A percentile compares a stretch with the other conserved stretches of the same genome.
Evolutionary conservation across 2,888 invertebrate species (phyloP).

Genomic region (Bugulina stolonifera): DNA sequence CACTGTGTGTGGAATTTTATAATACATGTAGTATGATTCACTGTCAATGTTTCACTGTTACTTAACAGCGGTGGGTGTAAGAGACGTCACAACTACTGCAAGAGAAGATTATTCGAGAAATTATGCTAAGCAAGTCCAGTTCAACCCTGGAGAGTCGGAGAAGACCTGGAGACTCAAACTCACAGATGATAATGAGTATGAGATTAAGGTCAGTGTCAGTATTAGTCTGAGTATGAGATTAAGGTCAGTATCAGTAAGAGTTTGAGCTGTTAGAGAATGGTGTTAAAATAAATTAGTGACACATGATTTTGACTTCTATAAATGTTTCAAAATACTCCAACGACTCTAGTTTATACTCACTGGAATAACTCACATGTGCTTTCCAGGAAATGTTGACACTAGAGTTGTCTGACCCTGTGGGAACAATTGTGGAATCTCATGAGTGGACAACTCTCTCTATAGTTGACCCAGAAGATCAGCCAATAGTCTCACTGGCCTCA

Average conservation of each 20-base stretch:
- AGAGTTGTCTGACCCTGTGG: slow-evolving; percentile 45
- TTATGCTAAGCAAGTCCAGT: slow-evolving; percentile 50
- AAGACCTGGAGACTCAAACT: slow-evolving; percentile 48
- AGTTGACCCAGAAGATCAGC: slow-evolving; percentile 41
- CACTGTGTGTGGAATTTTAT: too few species aligned
- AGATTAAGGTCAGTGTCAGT: slow-evolving; percentile 32
- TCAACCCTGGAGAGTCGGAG: slow-evolving; percentile 51
- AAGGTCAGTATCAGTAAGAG: too few species aligned
- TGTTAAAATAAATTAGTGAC: too few species aligned
- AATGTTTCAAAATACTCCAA: too few species aligned
- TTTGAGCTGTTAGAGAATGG: too few species aligned
- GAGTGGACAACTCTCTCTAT: slow-evolving; percentile 42
- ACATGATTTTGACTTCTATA: too few species aligned
- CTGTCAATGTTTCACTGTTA: too few species aligned
- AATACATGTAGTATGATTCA: too few species aligned
- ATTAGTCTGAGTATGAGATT: too few species aligned
- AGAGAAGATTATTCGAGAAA: slow-evolving; percentile 43
- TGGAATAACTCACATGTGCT: too few species aligned
- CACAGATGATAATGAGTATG: slow-evolving; percentile 45
- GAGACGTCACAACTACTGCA: slow-evolving; percentile 44
- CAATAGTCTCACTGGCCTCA: neutral
- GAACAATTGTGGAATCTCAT: slow-evolving; percentile 45
- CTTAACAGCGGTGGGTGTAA: neutral
- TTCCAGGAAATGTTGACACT: slow-evolving; percentile 43
- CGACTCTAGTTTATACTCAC: too few species aligned